Conservation (phyloP, 2,113 vertebrate species). For the Camelus dromedarius region DNA sequence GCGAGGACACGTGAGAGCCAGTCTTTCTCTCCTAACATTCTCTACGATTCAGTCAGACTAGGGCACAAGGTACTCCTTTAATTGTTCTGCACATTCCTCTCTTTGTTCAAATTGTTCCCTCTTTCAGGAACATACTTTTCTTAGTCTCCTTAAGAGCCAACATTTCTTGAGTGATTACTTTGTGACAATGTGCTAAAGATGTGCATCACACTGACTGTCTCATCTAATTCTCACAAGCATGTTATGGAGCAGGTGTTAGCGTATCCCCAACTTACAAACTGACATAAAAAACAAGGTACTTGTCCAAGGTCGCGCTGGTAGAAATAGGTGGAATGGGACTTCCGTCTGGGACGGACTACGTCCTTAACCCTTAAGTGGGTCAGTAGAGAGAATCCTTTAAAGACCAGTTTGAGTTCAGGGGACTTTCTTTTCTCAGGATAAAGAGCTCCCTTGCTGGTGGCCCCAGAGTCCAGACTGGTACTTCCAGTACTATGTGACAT, state of each 20-base stretch:
- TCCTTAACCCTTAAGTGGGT: background rate
- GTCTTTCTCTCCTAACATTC: fast-evolving
- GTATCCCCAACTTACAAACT: background rate
- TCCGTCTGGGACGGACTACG: background rate
- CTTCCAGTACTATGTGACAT: background rate
- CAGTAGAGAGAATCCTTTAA: background rate
- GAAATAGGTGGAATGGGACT: background rate
- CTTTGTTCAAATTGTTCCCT: background rate
- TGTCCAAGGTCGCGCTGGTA: background rate
- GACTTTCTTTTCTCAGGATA: background rate
- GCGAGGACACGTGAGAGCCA: fast-evolving
- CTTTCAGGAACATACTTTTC: background rate
- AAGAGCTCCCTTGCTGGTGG: background rate
- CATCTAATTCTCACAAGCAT: background rate
- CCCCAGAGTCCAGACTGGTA: background rate
- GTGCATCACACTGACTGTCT: fast-evolving
- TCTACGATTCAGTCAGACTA: background rate
- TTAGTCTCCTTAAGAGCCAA: background rate
- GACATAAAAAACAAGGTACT: background rate
- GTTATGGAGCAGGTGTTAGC: no score
- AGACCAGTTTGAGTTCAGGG: background rate
- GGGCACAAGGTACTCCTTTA: background rate
- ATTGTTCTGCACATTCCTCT: background rate
- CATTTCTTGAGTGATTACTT: background rate
- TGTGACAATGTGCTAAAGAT: background rate